Base-by-base conservation (phyloP, 2,113 vertebrate genomes). In the Rana temporaria region DNA sequence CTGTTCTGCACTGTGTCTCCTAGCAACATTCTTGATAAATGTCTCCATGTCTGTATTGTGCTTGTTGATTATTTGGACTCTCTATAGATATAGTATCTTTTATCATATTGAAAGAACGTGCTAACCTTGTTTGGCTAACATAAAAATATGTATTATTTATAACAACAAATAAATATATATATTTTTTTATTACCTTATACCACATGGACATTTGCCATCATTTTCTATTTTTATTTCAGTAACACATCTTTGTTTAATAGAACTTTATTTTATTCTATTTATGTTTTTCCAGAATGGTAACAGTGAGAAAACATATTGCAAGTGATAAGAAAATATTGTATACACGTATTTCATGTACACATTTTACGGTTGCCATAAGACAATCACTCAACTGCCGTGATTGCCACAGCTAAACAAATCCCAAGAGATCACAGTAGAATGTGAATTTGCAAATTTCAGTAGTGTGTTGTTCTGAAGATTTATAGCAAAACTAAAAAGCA, bases 381-480 rank as follows among this genome's bases (percentile, higher is more conserved):
- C 64, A 75, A 75, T 82, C 70, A 76, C 81, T 76, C 81, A 76
- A 75, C 75, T 60, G 57, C 62, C 60, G 81, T 82, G 81, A 82
- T 82, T 82, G 65, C 63, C 55, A 59, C 32, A 76, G 72, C 81
- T 82, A 82, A 82, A 76, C 63, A 76, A 52, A 67, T 75, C 80
- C 80, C 80, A 16, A 4, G 80, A 74, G 80, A 75, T 65, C 22
- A 48, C 4, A 82, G 24, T 52, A 60, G 53, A 56, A 60, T 82
- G 63, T 68, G 70, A 82, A 82, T 82, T 82, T 82, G 72, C 81
- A 82, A 75, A 82, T 76, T 75, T 56, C 76, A 82, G 72, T 75
- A 75, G 64, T 67, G 42, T 82, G 72, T 68, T 76, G 81, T 48
- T 76, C 38, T 42, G 72, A 82, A 67, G 64, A 82, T 82, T 82